These are phyloP conservation scores for Sardinella longiceps DNA, from an alignment of 2,797 vertebrate species.

Conservation along the genomic window DNA sequence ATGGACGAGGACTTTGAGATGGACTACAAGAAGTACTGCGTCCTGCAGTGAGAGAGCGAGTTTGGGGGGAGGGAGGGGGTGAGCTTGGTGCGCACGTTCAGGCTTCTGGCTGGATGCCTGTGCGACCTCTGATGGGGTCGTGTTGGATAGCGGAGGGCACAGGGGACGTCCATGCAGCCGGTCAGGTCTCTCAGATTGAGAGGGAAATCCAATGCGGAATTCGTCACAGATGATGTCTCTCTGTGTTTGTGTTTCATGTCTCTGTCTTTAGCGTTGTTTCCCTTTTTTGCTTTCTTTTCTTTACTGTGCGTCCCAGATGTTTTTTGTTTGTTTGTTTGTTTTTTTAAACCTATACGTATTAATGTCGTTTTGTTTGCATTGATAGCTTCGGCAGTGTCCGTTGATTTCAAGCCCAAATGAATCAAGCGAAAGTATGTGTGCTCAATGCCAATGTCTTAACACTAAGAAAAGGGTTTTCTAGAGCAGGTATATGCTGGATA, in stretches of 20 bases:
- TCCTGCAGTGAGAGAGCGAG: conserved; percentile 82
- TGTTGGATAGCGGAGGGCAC: background rate
- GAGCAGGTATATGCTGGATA: background rate
- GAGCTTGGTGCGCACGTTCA: conserved; percentile 37
- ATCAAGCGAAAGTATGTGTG: background rate
- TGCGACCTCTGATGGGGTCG: background rate
- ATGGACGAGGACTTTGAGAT: conserved; percentile 99
- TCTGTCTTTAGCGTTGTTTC: background rate
- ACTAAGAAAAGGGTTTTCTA: background rate
- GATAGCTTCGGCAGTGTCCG: background rate
- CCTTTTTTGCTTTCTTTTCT: background rate
- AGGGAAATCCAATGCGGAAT: conserved; percentile 8
- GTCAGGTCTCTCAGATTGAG: conserved; percentile 22
- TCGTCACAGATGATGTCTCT: conserved; percentile 18
- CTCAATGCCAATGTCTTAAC: conserved; percentile 24
- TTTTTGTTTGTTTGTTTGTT: background rate
- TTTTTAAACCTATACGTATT: background rate
- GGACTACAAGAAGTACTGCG: conserved; percentile 98
- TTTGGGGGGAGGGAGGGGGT: too few species aligned
- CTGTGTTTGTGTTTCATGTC: background rate
- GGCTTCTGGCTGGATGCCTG: background rate
- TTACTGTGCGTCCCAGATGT: background rate
- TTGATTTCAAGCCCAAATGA: conserved; percentile 16
- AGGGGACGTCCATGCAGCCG: background rate
- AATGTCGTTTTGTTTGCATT: conserved; percentile 7